These are phyloP conservation scores for Prosopocoilus inquinatus DNA, from an alignment of 2,888 invertebrate species.

Conservation along the genomic window DNA sequence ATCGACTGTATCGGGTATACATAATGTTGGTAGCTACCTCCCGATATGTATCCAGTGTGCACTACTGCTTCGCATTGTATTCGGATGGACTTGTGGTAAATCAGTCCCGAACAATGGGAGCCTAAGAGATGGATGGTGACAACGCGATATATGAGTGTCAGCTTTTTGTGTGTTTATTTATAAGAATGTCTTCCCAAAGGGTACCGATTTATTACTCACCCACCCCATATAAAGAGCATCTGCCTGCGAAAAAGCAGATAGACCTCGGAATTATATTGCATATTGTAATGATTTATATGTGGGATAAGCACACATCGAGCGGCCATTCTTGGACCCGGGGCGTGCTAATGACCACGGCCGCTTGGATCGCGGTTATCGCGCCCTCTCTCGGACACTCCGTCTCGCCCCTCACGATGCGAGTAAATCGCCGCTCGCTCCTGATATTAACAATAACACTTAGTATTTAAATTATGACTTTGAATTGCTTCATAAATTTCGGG, in stretches of 20 bases:
- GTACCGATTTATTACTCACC: constrained; percentile 38
- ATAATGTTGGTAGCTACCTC: constrained; percentile 33
- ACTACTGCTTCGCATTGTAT: constrained; percentile 46
- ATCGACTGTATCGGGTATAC: constrained; percentile 32
- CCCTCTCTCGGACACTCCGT: constrained; percentile 32
- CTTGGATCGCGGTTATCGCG: constrained; percentile 49
- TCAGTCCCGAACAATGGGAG: constrained; percentile 45
- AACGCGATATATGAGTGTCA: constrained; percentile 40
- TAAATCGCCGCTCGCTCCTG: constrained; percentile 49
- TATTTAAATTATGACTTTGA: constrained; percentile 54
- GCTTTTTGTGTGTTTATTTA: constrained; percentile 34
- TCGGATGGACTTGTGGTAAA: constrained; percentile 42
- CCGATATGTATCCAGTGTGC: constrained; percentile 38
- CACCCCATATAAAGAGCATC: constrained; percentile 50
- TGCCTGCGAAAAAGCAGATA: constrained; percentile 52
- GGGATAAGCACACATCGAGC: constrained; percentile 52
- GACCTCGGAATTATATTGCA: constrained; percentile 54
- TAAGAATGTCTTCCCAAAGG: constrained; percentile 30
- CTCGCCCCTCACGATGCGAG: constrained; percentile 29
- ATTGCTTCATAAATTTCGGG: constrained; percentile 52
- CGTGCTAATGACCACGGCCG: constrained; percentile 53
- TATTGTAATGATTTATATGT: constrained; percentile 54
- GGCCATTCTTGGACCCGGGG: constrained; percentile 53
- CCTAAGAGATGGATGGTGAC: constrained; percentile 37
- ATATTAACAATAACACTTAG: constrained; percentile 54